phyloP scores from a whole-genome alignment of 2,888 invertebrate species.

The Perizoma flavofasciatum region DNA sequence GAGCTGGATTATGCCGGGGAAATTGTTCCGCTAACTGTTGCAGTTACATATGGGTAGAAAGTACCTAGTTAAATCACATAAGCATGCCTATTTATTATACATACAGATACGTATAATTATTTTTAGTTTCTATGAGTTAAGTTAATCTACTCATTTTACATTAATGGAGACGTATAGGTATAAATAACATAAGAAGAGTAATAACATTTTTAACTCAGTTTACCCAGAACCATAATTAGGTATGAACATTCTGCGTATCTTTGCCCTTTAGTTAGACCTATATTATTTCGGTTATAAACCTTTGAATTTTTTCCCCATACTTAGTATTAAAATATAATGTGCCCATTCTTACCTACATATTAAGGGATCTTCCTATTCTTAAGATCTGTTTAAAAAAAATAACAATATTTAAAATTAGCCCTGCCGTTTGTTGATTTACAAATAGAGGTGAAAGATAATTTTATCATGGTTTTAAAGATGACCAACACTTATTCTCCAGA shows the following conservation, averaged over 20 bases:
- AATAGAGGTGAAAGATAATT: too few species aligned
- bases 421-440: too few species aligned
- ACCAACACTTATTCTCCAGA: too few species aligned
- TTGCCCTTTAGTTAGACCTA: not conserved
- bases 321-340: not conserved
- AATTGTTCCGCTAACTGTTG: constrained; percentile 31
- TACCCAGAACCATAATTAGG: not conserved
- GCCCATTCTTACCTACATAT: too few species aligned
- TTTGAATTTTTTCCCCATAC: not conserved
- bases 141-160: constrained; percentile 11
- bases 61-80: too few species aligned
- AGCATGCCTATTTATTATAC: too few species aligned
- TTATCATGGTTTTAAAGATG: too few species aligned
- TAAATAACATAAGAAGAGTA: not conserved
- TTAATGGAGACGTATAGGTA: constrained; percentile 18
- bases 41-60: not conserved
- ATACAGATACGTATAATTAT: constrained; percentile 7
- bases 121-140: constrained; percentile 17
- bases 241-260: not conserved
- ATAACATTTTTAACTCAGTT: constrained; percentile 1
- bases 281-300: not conserved
- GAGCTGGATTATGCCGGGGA: constrained; percentile 32
- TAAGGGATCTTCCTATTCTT: too few species aligned
- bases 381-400: too few species aligned
- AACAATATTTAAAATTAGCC: too few species aligned